These are phyloP conservation scores for Drosophila anomalata DNA, from an alignment of 2,888 invertebrate species.

Conservation along the genomic window DNA sequence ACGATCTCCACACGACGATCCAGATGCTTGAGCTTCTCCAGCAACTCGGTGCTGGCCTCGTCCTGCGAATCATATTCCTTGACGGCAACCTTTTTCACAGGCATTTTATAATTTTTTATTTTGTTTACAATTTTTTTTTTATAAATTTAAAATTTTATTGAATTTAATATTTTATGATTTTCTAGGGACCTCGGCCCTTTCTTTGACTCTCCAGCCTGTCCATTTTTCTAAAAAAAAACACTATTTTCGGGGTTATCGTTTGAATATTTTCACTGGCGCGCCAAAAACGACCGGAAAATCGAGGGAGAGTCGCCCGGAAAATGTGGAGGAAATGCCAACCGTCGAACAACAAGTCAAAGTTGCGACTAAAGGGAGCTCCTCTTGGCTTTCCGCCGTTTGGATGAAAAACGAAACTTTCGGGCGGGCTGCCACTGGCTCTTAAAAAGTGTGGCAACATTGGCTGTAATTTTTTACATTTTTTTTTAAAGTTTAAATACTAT, in stretches of 20 bases:
- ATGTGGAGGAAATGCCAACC: slow-evolving; percentile 15
- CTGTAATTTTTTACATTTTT: neutral
- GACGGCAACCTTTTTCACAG: slow-evolving; percentile 44
- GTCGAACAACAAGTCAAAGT: slow-evolving; percentile 39
- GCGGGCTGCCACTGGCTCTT: neutral
- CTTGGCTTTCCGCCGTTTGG: slow-evolving; percentile 6
- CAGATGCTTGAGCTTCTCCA: slow-evolving; percentile 83
- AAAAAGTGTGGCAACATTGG: slow-evolving; percentile 5
- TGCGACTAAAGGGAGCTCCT: slow-evolving; percentile 23
- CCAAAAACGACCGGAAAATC: slow-evolving; percentile 17
- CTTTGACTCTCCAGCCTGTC: slow-evolving; percentile 10
- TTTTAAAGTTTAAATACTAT: neutral
- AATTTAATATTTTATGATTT: neutral
- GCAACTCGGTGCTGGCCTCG: slow-evolving; percentile 83
- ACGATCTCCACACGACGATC: slow-evolving; percentile 81
- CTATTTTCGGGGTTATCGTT: neutral
- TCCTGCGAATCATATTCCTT: slow-evolving; percentile 81
- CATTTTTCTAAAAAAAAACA: slow-evolving; percentile 3
- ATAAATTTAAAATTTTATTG: neutral
- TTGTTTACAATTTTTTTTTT: neutral
- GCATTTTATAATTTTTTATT: slow-evolving; percentile 16
- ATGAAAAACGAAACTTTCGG: neutral
- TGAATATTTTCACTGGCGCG: slow-evolving; percentile 21
- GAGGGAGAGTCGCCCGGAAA: slow-evolving; percentile 11
- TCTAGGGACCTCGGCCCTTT: slow-evolving; percentile 21